Evolutionary conservation across 2,797 vertebrate species (phyloP), one percentile per base, ranked within the genome.

Genomic region (Myiothlypis chrysogaster): DNA sequence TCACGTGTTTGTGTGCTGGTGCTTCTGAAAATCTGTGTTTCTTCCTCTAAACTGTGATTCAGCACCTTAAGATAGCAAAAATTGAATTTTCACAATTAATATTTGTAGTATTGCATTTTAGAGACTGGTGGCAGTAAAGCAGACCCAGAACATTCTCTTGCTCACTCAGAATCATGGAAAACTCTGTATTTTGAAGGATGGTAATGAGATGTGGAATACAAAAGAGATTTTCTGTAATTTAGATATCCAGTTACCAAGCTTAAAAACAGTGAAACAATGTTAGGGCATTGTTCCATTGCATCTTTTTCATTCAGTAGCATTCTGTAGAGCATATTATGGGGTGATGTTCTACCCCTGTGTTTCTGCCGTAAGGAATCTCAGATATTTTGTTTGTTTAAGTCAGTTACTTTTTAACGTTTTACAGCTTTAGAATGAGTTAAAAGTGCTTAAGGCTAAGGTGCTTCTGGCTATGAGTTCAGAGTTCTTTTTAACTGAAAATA

Each of bases 371-470:
- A 59, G 23, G 14, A 53, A 30, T 65, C 46, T 80, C 72, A 70
- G 56, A 37, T 79, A 18, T 69, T 75, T 23, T n/a, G 8, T 84
- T 87, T 83, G 49, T 83, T 91, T 88, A 83, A 87, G 37, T 78
- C 3, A 65, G 76, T 92, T 89, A 83, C 75, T 61, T 86, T 80
- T 52, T 81, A 60, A 93, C 32, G 20, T 91, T 88, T 66, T 69
- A 61, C 69, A 49, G 69, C 57, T 85, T 75, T 78, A 64, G 64
- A 83, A 55, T 53, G 19, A 23, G 24, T 59, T 37, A 9, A 5
- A 37, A 37, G 24, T 27, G 35, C 35, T 37, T 60, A 39, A 37
- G 12, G n/a, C 64, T 78, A 69, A 79, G 24, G 21, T 83, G 22
- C 63, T 88, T 85, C 34, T 37, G 56, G 24, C 37, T 10, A 3